Evolutionary conservation across 2,113 vertebrate species (phyloP), one percentile per base, ranked within the genome.

Genomic region (Platysteira castanea): DNA sequence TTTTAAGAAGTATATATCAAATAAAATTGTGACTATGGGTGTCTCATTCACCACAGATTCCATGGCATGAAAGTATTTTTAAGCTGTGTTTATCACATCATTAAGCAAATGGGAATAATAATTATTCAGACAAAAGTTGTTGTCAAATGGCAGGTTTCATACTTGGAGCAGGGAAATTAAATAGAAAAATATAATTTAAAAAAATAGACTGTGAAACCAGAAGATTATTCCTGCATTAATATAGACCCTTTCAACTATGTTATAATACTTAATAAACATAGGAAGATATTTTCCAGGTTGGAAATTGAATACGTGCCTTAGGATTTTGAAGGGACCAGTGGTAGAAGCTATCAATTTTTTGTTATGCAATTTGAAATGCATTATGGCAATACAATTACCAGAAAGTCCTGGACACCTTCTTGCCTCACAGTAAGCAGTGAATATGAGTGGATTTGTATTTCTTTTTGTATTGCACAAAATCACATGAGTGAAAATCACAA

Each of bases 11-110:
- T 93, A 94, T 84, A 74, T 95, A 96, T 96, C 93, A 74, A 93
- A 91, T 95, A 85, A 82, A 97, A 97, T 96, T 97, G 90, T 95
- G 93, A 88, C 75, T 90, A 95, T 90, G 90, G 92, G 93, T 95
- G 90, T 95, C 96, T 95, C 79, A 63, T 95, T 95, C 89, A 44
- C 84, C 94, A 95, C 88, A 96, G 71, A 88, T 87, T 90, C 77
- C 44, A n/a, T 44, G 63, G 87, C 96, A 98, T 15, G 13, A 95
- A 93, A 91, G 37, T 84, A 92, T 91, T 94, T 97, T 89, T 61
- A 93, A 95, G 71, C 69, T 95, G 56, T 64, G 81, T 94, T 87
- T 96, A 88, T 91, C 63, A 92, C 71, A 79, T 90, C 53, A 47
- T 77, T 87, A 96, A 73, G 64, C 7, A 21, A 91, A 63, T 3